These are phyloP conservation scores for Gerris buenoi DNA, from an alignment of 1,140 invertebrate species.

Conservation along the genomic window DNA sequence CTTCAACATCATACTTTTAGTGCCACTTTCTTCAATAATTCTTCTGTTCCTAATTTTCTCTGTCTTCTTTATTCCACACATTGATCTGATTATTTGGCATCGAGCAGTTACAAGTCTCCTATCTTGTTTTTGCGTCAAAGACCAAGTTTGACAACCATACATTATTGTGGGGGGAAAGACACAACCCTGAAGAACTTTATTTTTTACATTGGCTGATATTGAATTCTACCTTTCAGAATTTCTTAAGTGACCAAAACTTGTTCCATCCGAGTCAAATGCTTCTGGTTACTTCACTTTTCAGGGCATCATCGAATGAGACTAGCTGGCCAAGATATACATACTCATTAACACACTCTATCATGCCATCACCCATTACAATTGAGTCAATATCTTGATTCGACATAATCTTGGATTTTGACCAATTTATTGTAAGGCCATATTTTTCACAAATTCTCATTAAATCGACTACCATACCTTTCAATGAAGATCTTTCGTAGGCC, in stretches of 20 bases:
- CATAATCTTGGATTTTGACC: slow-evolving; percentile 11
- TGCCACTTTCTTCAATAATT: neutral
- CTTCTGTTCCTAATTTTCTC: neutral
- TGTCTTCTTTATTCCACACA: neutral
- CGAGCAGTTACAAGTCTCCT: neutral
- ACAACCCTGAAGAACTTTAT: neutral
- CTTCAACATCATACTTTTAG: slow-evolving; percentile 2
- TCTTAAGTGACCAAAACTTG: slow-evolving; percentile 6
- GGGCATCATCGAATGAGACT: neutral
- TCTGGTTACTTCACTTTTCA: slow-evolving; percentile 6
- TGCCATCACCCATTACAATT: slow-evolving; percentile 3
- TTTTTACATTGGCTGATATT: neutral
- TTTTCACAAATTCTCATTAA: slow-evolving; percentile 5
- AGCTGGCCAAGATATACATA: neutral
- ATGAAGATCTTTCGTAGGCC: slow-evolving; percentile 8
- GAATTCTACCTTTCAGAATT: neutral
- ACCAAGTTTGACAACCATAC: slow-evolving; percentile 3
- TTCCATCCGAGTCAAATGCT: slow-evolving; percentile 11
- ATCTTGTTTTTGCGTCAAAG: neutral
- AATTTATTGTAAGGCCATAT: slow-evolving; percentile 12
- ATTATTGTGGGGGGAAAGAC: neutral
- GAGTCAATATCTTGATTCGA: neutral
- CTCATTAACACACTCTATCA: slow-evolving; percentile 9
- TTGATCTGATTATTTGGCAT: neutral
- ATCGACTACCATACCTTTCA: slow-evolving; percentile 7